Evolutionary conservation across 1,140 invertebrate genomes (phyloP).

Genomic region (Sarcophaga bullata): DNA sequence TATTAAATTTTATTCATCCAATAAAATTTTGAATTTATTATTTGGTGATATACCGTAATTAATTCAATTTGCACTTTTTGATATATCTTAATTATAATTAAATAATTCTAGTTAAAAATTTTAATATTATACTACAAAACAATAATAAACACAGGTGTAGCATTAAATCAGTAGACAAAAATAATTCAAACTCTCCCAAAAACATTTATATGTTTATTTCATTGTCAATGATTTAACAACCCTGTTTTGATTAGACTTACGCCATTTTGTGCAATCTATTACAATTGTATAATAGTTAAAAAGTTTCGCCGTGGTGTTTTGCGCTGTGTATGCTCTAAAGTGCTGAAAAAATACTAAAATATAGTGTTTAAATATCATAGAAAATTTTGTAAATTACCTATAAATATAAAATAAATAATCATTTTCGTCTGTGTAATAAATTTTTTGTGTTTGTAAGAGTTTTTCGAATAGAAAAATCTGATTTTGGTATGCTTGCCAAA

Average conservation of each 20-base stretch:
- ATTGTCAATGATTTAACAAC: neutral
- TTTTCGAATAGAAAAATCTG: too few species aligned
- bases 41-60: too few species aligned
- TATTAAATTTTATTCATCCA: too few species aligned
- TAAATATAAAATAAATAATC: neutral
- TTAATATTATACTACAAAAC: too few species aligned
- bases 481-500: too few species aligned
- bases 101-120: too few species aligned
- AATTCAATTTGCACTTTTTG: too few species aligned
- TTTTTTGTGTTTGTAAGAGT: neutral
- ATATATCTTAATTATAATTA: too few species aligned
- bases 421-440: neutral
- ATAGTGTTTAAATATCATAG: neutral
- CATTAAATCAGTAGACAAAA: too few species aligned
- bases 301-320: neutral
- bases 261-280: neutral
- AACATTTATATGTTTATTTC: slow-evolving; percentile 43
- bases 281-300: slow-evolving; percentile 11
- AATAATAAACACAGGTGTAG: too few species aligned
- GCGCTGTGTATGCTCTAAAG: neutral
- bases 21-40: too few species aligned
- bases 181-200: too few species aligned
- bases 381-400: neutral
- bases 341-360: neutral
- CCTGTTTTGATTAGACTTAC: neutral